A percentile compares a stretch with the other conserved stretches of the same genome.
phyloP scores from a whole-genome alignment of 2,888 invertebrate genomes.

The Agapostemon virescens region DNA sequence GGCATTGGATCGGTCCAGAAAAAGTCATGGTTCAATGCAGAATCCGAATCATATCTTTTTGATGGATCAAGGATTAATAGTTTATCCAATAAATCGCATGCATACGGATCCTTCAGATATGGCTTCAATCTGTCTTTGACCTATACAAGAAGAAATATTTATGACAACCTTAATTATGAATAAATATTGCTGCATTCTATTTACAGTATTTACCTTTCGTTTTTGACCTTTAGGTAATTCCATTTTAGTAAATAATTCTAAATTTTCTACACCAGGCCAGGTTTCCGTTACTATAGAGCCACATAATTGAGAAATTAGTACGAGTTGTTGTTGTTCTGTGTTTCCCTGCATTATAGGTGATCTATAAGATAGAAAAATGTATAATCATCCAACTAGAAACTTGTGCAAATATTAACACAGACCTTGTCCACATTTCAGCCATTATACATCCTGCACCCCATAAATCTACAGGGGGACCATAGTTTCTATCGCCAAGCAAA shows the following conservation, averaged over 20 bases:
- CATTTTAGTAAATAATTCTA: slow-evolving; percentile 94
- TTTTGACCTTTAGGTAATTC: slow-evolving; percentile 93
- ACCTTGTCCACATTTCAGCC: slow-evolving; percentile 99
- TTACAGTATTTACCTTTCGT: slow-evolving; percentile 86
- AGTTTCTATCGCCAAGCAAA: slow-evolving; percentile 92
- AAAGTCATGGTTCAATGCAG: slow-evolving; percentile 97
- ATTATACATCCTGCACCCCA: slow-evolving; percentile 99
- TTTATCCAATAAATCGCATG: slow-evolving; percentile 95
- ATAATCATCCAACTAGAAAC: neutral
- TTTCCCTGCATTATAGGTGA: slow-evolving; percentile 97
- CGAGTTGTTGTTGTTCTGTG: slow-evolving; percentile 97
- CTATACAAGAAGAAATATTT: slow-evolving; percentile 72
- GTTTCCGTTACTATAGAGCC: slow-evolving; percentile 96
- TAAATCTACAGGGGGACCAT: slow-evolving; percentile 98
- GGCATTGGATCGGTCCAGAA: slow-evolving; percentile 99
- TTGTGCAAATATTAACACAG: slow-evolving; percentile 45
- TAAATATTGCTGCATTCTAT: neutral
- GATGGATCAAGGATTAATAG: slow-evolving; percentile 95
- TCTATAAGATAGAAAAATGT: slow-evolving; percentile 71
- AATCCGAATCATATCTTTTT: slow-evolving; percentile 93
- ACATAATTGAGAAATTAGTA: slow-evolving; percentile 96
- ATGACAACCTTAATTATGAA: neutral
- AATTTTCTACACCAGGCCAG: slow-evolving; percentile 95
- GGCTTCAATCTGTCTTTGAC: slow-evolving; percentile 91
- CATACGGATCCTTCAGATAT: slow-evolving; percentile 95